Percentiles rank a stretch among this genome's conserved stretches.
Evolutionary conservation across 2,797 vertebrate species (phyloP).

Genomic region (Pseudotriccus pelzelni): DNA sequence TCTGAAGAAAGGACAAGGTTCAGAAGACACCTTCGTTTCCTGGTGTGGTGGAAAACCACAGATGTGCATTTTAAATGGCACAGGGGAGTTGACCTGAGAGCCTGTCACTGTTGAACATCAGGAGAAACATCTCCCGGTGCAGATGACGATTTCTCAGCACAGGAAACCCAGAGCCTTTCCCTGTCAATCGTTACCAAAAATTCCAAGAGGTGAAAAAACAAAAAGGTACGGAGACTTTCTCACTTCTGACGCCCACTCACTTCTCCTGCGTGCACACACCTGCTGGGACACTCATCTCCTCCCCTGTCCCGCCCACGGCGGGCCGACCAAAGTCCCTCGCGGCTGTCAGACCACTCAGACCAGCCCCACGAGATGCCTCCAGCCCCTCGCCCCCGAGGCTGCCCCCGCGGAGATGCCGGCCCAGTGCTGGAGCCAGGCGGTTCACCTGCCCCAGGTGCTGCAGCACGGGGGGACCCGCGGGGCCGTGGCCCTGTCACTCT

Average conservation of each 20-base stretch:
- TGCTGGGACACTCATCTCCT: neutral
- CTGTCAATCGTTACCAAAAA: neutral
- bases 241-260: neutral
- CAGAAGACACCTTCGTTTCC: neutral
- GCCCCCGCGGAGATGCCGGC: neutral
- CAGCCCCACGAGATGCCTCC: neutral
- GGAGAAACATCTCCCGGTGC: neutral
- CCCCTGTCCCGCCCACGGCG: neutral
- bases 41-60: neutral
- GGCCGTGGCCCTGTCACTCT: neutral
- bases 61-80: slow-evolving; percentile 27
- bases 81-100: neutral
- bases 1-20: neutral
- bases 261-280: accelerated
- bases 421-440: neutral
- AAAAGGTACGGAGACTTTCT: neutral
- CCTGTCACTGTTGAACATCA: neutral
- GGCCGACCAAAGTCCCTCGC: accelerated
- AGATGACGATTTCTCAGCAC: neutral
- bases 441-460: neutral
- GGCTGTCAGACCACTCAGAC: neutral
- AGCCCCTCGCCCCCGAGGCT: neutral
- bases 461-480: neutral
- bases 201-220: neutral
- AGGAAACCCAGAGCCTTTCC: neutral